Base-by-base conservation (phyloP, 2,797 vertebrate genomes). In the Hafferia zeledoni region DNA sequence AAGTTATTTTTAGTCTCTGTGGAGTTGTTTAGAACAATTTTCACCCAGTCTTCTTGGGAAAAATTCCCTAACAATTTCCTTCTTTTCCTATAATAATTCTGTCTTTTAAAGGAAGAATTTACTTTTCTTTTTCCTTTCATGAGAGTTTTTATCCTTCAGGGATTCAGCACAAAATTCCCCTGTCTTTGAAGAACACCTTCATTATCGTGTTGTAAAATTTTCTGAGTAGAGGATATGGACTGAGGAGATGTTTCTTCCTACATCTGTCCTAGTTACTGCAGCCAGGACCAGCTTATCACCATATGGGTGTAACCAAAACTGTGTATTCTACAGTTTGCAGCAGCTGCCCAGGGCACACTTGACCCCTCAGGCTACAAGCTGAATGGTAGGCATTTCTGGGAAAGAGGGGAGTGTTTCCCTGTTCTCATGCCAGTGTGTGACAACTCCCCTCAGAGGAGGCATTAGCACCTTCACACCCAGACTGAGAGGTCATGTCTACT, bases 1-100 rank as follows among this genome's bases (percentile, higher is more conserved):
- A 96, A 92, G 86, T 55, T 61, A 77, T 25, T 94, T 96, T 96
- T 78, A 70, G 60, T 87, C 86, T 83, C 76, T 83, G 6, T 76
- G 56, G 31, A 92, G n/a, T 63, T 90, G 67, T 91, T 96, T 35
- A 89, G 55, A 47, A 68, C 83, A 53, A 93, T 59, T 69, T 49
- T 57, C 49, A 89, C 33, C 3, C 55, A 63, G 27, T 47, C 23
- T 63, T 90, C 67, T 53, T 89, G 33, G 37, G 49, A 56, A 61
- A 27, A 77, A 71, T 9, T 47, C 68, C n/a, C 46, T 86, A 75
- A 43, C 12, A 83, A 55, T 60, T 79, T 79, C 43, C 12, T 61
- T 83, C 75, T 83, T 64, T 55, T 91, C 10, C 61, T 92, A 91
- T 91, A 91, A 55, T 63, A 27, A 22, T 78, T 94, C 70, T 80